Evolutionary conservation across 35 echinoderm and acorn worm species (phyloP).

Genomic region (Lytechinus pictus): DNA sequence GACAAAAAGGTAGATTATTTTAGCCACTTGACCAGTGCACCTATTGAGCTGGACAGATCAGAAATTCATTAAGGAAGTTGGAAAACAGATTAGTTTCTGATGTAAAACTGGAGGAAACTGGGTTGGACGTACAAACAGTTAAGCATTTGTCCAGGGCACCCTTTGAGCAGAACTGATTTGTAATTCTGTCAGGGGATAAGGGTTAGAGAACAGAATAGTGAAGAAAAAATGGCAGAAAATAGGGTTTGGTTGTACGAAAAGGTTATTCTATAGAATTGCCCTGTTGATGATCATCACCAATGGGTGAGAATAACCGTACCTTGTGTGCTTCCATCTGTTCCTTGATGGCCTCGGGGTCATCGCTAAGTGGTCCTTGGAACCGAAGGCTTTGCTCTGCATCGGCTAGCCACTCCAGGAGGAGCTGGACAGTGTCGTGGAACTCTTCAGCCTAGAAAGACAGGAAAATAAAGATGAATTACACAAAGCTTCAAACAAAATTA

Average conservation of each 20-base stretch:
- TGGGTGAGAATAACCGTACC: constrained; percentile 48
- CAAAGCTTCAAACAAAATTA: too few relatives aligned
- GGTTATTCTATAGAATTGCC: background rate
- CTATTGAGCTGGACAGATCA: too few relatives aligned
- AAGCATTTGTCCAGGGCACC: too few relatives aligned
- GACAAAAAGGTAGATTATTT: too few relatives aligned
- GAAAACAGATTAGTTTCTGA: too few relatives aligned
- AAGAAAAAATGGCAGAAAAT: too few relatives aligned
- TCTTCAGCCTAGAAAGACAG: constrained; percentile 78
- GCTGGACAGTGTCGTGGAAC: constrained; percentile 91
- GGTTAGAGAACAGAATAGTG: background rate
- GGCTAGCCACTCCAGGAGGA: constrained; percentile 92
- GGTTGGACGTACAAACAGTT: too few relatives aligned
- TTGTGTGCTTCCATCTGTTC: constrained; percentile 89
- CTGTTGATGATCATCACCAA: background rate
- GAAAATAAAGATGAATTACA: background rate
- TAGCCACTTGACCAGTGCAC: too few relatives aligned
- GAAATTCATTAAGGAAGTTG: too few relatives aligned
- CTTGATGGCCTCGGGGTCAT: constrained; percentile 78
- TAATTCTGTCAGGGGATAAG: background rate
- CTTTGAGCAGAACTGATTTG: background rate
- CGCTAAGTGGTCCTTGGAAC: constrained; percentile 92
- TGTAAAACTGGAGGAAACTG: too few relatives aligned
- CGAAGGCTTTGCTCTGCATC: constrained; percentile 88
- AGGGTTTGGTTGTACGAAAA: too few relatives aligned